Base-by-base conservation (phyloP, 2,888 invertebrate species). In the Oxystoma pomonae region DNA sequence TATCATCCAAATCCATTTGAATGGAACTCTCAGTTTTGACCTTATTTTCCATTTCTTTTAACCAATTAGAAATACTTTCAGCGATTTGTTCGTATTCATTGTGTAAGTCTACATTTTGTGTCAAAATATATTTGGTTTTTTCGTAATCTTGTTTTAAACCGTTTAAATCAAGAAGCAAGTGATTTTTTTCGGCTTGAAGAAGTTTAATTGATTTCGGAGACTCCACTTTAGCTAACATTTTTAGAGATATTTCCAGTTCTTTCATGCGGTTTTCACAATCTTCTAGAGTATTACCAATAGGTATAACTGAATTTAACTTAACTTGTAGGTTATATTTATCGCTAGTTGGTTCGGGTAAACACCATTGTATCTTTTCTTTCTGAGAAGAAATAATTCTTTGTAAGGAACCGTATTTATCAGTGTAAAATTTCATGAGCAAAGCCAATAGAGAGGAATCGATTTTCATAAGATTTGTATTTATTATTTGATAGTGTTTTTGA, bases 311-410 rank as follows among this genome's bases (percentile, higher is more conserved):
- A 1, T 91, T 88, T 72, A 90, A 85, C 81, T 97, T 97, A 0
- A 95, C 93, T 82, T 96, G 94, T 21, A 96, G 83, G 76, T 94
- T 95, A 77, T 96, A 96, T 77, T 90, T 90, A 75, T 97, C 96
- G 74, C 93, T 94, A 35, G 90, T 88, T 1, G 90, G 86, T 75
- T 96, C 96, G 0, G 94, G 93, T 73, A 90, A 86, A 77, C 96
- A 97, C 95, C 96, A 96, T 16, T 88, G 84, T 0, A 94, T 88
- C 79, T 96, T 96, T 75, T 97, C 96, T 67, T 90, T 90, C 68
- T 92, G 88, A 1, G 91, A 89, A 59, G 87, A 84, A 9, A 96
- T 85, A 75, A 92, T 88, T 71, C 94, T 86, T 72, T 92, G 90
- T 50, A 95, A 83, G 75, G 90, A 90, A 57, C 87, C 87, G 62